These are phyloP conservation scores for Clusia tigrina DNA, from an alignment of 2,888 invertebrate species.

Conservation along the genomic window DNA sequence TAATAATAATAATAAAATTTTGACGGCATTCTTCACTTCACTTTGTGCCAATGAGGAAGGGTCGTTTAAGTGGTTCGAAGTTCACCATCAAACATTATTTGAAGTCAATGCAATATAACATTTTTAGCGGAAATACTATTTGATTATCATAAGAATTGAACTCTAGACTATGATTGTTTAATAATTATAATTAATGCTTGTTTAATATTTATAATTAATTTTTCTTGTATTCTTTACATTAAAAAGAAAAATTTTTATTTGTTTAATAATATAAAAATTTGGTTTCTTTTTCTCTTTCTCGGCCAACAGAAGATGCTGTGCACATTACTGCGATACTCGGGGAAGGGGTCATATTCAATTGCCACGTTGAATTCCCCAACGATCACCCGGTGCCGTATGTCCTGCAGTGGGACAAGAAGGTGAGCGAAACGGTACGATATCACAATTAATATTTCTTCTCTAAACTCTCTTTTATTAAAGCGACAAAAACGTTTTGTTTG, in stretches of 20 bases:
- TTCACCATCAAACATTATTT: too few relatives aligned
- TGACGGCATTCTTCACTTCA: too few relatives aligned
- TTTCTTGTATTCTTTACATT: not conserved
- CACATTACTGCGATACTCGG: conserved; percentile 97
- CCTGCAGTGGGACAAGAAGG: conserved; percentile 99
- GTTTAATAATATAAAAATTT: conserved; percentile 13
- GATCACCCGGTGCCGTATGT: conserved; percentile 96
- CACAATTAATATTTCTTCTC: conserved; percentile 66
- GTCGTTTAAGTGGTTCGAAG: too few relatives aligned
- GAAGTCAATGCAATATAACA: too few relatives aligned
- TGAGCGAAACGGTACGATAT: conserved; percentile 95
- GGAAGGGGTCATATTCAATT: conserved; percentile 97
- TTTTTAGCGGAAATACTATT: too few relatives aligned
- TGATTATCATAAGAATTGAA: too few relatives aligned
- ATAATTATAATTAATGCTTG: too few relatives aligned
- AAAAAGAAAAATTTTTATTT: conserved; percentile 10
- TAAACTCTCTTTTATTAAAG: conserved; percentile 66
- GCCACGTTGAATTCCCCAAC: conserved; percentile 96
- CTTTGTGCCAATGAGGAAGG: too few relatives aligned
- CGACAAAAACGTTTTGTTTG: conserved; percentile 36
- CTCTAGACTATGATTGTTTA: too few relatives aligned
- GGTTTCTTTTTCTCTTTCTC: conserved; percentile 29
- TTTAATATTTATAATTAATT: too few relatives aligned
- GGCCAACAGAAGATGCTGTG: conserved; percentile 77
- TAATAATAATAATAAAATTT: too few relatives aligned